Base-by-base conservation (phyloP, 1,140 invertebrate species). In the Orius laevigatus region DNA sequence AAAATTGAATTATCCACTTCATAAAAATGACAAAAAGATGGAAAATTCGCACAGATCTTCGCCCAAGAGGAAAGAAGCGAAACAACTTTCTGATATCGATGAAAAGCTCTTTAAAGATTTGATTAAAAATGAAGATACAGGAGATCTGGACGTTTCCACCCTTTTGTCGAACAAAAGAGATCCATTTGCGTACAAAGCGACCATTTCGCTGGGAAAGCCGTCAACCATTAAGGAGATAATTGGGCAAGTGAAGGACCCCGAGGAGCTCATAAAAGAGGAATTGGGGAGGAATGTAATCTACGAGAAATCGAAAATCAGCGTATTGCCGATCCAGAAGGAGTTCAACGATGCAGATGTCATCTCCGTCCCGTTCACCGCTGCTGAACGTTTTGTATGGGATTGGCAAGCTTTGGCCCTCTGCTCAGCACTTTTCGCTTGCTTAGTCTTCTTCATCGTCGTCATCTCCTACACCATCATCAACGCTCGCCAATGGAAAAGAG, bases 361-460 rank as follows among this genome's bases (percentile, higher is more conserved):
- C 5, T 32, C 51, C 12, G 48, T 49, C 11, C 56, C 54, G 14
- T 56, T 56, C 47, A 48, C 50, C 6, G 52, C 54, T 5, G 43
- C 53, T 20, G 55, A 57, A 42, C 51, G 45, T 16, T 45, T 57
- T 6, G 53, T 56, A 34, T 55, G 50, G 54, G 72, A 76, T 57
- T 78, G 75, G 75, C 74, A 77, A 54, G 72, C 72, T 1, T 65
- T 70, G 3, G 70, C 71, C 1, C 57, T 78, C 51, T 67, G 71
- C 3, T 61, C 73, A 15, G 75, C 73, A 12, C 70, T 75, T 4
- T 68, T 70, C 50, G 69, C 74, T 34, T 77, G 74, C 59, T 66
- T 78, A 19, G 56, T 77, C 49, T 78, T 78, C 65, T 78, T 78
- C 59, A 60, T 73, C 34, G 70, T 74, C 32, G 72, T 73, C 50